These are phyloP conservation scores for Enteromius mattozi DNA, from an alignment of 2,797 vertebrate genomes.

Conservation along the genomic window DNA sequence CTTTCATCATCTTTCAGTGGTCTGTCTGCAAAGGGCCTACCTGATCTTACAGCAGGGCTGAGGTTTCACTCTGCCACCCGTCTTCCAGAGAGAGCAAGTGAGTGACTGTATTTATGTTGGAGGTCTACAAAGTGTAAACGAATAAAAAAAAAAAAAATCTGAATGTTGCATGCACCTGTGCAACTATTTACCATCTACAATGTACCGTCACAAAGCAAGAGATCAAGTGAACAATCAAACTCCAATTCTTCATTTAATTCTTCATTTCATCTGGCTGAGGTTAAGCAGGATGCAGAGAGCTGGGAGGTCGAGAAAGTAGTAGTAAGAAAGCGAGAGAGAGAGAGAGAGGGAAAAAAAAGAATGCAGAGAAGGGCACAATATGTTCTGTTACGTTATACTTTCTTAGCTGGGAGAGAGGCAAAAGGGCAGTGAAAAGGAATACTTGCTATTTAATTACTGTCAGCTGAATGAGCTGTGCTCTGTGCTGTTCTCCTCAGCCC, in stretches of 20 bases:
- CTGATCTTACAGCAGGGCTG: constrained; percentile 49
- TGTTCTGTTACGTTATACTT: constrained; percentile 78
- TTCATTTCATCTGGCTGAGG: constrained; percentile 45
- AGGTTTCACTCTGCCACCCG: constrained; percentile 49
- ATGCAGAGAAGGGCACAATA: constrained; percentile 73
- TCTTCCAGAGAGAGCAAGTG: constrained; percentile 60
- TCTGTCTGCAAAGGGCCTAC: constrained; percentile 50
- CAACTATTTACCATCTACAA: constrained; percentile 26
- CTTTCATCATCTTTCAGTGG: constrained; percentile 58
- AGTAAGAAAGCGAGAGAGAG: constrained; percentile 25
- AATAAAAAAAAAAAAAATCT: not conserved
- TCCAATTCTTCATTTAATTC: constrained; percentile 59
- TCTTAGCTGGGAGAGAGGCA: constrained; percentile 65
- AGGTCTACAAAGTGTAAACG: not conserved
- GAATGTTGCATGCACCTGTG: constrained; percentile 6
- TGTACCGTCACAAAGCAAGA: constrained; percentile 24
- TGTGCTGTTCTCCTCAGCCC: constrained; percentile 67
- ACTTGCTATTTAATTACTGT: constrained; percentile 83
- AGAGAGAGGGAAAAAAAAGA: constrained; percentile 46
- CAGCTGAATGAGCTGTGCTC: constrained; percentile 80
- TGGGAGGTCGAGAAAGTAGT: constrained; percentile 25
- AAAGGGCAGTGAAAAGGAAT: constrained; percentile 72
- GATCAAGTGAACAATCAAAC: constrained; percentile 47
- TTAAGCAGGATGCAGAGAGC: constrained; percentile 48
- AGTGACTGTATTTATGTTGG: constrained; percentile 54